A percentile compares a stretch with the other conserved stretches of the same genome.
Evolutionary conservation across 2,888 invertebrate genomes (phyloP).

Genomic region (Cybosia mesomella): DNA sequence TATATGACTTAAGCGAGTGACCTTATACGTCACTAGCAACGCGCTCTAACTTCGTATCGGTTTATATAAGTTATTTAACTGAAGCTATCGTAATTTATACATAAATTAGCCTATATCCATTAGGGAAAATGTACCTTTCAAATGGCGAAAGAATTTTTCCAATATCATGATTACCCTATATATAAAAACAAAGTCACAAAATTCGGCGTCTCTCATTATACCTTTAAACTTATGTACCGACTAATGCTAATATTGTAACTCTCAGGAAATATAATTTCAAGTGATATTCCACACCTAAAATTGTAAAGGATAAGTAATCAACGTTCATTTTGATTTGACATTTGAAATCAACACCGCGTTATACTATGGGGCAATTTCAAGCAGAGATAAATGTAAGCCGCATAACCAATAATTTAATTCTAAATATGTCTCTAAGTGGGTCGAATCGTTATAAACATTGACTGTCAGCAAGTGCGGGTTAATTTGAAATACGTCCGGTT

Average conservation of each 20-base stretch:
- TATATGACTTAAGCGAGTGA: too few relatives aligned
- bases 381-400: conserved; percentile 18
- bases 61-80: too few relatives aligned
- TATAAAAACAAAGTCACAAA: too few relatives aligned
- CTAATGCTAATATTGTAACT: neutral
- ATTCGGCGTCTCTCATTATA: too few relatives aligned
- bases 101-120: too few relatives aligned
- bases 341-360: conserved; percentile 45
- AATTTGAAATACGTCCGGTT: conserved; percentile 26
- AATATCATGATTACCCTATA: too few relatives aligned
- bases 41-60: too few relatives aligned
- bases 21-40: too few relatives aligned
- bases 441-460: conserved; percentile 38
- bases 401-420: conserved; percentile 30
- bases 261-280: neutral
- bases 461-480: conserved; percentile 27
- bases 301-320: conserved; percentile 30
- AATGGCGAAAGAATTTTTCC: too few relatives aligned
- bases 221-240: too few relatives aligned
- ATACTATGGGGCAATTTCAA: conserved; percentile 33
- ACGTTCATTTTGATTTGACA: conserved; percentile 43
- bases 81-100: too few relatives aligned
- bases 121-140: too few relatives aligned
- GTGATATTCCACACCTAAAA: neutral
- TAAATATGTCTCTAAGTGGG: conserved; percentile 31